Conservation (phyloP, 2,797 vertebrate species). For the Distichodus sexfasciatus region DNA sequence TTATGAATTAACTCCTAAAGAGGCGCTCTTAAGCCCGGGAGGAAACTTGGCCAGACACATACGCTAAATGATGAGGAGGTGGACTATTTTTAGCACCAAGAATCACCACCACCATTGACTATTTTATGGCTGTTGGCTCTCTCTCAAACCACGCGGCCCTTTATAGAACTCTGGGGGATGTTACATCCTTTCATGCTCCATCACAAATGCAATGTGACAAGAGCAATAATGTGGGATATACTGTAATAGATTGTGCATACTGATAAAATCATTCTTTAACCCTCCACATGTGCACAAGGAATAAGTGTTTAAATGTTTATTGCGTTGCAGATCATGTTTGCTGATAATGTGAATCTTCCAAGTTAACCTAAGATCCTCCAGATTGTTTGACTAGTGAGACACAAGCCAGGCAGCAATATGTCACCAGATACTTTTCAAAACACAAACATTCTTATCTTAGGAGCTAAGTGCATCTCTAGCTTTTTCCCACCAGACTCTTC, state of each 20-base stretch:
- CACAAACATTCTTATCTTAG: constrained; percentile 53
- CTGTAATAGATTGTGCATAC: constrained; percentile 52
- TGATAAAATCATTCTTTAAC: constrained; percentile 48
- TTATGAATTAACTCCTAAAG: constrained; percentile 69
- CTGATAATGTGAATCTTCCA: constrained; percentile 35
- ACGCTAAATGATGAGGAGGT: constrained; percentile 37
- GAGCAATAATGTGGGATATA: constrained; percentile 21
- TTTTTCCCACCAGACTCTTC: constrained; percentile 48
- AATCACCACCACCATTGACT: constrained; percentile 28
- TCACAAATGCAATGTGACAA: constrained; percentile 22
- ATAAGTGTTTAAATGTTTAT: constrained; percentile 53
- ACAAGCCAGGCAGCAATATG: constrained; percentile 53
- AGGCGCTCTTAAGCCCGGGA: no score
- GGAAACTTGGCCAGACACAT: constrained; percentile 37
- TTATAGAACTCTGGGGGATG: constrained; percentile 15
- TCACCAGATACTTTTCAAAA: constrained; percentile 54
- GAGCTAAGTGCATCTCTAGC: constrained; percentile 25
- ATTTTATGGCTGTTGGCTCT: constrained; percentile 30
- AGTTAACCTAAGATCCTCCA: constrained; percentile 61
- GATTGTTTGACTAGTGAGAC: constrained; percentile 51
- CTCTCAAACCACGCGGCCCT: constrained; percentile 16
- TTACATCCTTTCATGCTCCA: constrained; percentile 2
- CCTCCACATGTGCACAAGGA: constrained; percentile 51
- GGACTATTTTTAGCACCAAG: constrained; percentile 35
- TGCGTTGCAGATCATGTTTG: constrained; percentile 64